These are phyloP conservation scores for Eulemur rubriventer DNA, from an alignment of 2,797 vertebrate species.

Conservation along the genomic window DNA sequence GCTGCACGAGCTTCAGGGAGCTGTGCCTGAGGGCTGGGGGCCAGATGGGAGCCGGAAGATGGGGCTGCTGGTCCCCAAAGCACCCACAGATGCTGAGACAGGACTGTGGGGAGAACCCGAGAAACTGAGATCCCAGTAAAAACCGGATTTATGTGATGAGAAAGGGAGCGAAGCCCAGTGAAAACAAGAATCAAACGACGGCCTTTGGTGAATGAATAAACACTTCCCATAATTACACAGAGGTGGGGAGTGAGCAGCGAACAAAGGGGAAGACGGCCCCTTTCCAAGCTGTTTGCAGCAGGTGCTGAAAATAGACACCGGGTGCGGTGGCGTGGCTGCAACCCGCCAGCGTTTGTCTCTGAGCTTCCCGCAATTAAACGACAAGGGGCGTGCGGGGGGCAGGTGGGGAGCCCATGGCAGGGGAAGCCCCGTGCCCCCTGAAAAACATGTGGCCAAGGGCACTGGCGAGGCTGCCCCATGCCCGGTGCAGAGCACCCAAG, in stretches of 20 bases:
- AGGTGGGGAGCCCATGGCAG: accelerated
- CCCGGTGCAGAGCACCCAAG: background rate
- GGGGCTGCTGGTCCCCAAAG: accelerated
- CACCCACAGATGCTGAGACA: accelerated
- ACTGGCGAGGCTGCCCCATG: background rate
- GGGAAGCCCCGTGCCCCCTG: background rate
- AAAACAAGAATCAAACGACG: background rate
- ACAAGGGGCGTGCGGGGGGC: accelerated
- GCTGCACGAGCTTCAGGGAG: accelerated
- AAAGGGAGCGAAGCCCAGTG: background rate
- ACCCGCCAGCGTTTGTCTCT: background rate
- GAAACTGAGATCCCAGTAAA: accelerated
- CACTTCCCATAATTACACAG: background rate
- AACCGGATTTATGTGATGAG: background rate
- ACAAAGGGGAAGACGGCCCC: background rate
- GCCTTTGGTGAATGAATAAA: background rate
- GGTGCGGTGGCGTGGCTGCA: background rate
- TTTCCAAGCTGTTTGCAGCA: background rate
- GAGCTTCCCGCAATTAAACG: background rate
- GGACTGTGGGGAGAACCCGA: accelerated
- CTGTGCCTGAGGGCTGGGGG: accelerated
- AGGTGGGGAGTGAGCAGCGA: background rate
- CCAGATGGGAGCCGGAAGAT: accelerated
- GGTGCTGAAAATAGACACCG: background rate
- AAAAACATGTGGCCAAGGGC: background rate